Percentiles rank a stretch among this genome's conserved stretches.
phyloP scores from a whole-genome alignment of 2,113 vertebrate genomes.

The Strigops habroptila region DNA sequence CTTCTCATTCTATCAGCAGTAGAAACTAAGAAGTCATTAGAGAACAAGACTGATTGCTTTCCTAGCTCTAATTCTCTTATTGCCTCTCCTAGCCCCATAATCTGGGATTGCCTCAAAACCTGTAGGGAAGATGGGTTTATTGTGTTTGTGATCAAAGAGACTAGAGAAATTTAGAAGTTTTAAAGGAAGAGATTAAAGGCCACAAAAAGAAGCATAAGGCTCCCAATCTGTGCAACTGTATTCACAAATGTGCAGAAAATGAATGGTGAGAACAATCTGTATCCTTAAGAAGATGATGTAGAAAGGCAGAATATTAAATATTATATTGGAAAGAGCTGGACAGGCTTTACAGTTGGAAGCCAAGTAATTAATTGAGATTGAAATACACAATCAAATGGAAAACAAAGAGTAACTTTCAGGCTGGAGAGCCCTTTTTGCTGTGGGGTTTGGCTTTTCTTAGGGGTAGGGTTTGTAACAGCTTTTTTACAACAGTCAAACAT shows the following conservation, averaged over 20 bases:
- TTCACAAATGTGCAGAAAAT: slow-evolving; percentile 58
- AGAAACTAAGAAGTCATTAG: slow-evolving; percentile 41
- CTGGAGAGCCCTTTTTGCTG: background rate
- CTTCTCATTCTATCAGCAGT: background rate
- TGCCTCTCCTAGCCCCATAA: slow-evolving; percentile 31
- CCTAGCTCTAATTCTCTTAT: slow-evolving; percentile 39
- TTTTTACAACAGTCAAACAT: background rate
- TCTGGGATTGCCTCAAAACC: slow-evolving; percentile 18
- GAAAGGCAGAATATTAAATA: slow-evolving; percentile 58
- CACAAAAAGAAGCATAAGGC: slow-evolving; percentile 39
- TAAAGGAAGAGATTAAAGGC: slow-evolving; percentile 39
- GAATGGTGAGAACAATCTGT: slow-evolving; percentile 64
- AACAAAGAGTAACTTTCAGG: slow-evolving; percentile 1
- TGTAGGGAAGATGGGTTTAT: slow-evolving; percentile 31
- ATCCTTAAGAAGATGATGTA: slow-evolving; percentile 19
- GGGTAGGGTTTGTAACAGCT: background rate
- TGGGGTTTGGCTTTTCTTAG: background rate
- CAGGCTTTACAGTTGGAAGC: slow-evolving; percentile 9
- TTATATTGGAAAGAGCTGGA: slow-evolving; percentile 24
- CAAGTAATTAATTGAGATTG: slow-evolving; percentile 38
- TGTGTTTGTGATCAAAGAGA: slow-evolving; percentile 13
- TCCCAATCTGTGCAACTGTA: slow-evolving; percentile 28
- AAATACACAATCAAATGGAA: slow-evolving; percentile 8
- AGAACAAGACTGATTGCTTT: slow-evolving; percentile 43
- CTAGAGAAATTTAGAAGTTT: background rate